phyloP scores from a whole-genome alignment of 2,797 vertebrate species.

The Nyctibius grandis region DNA sequence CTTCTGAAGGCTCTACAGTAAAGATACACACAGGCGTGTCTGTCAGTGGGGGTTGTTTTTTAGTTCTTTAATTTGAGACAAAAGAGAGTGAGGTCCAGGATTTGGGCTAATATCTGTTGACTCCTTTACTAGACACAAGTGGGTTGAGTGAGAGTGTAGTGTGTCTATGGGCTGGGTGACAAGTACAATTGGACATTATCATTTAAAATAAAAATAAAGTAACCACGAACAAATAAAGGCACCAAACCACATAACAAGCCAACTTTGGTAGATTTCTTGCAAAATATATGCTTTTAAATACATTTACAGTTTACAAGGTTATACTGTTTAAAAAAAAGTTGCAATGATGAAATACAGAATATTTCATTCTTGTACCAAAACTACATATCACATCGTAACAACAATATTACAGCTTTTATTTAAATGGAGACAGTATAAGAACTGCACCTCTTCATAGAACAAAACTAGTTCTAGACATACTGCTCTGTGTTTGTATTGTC shows the following conservation, averaged over 20 bases:
- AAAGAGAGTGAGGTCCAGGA: background rate
- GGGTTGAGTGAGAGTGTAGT: background rate
- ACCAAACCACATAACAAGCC: background rate
- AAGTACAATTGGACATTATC: background rate
- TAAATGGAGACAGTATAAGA: background rate
- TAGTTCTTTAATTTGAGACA: background rate
- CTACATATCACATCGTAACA: conserved; percentile 5
- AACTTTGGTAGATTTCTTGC: conserved; percentile 50
- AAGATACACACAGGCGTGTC: accelerated
- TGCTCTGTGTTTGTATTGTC: background rate
- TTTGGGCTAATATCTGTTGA: background rate
- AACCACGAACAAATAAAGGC: background rate
- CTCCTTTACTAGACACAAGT: background rate
- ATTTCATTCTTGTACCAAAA: conserved; percentile 66
- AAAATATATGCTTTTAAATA: conserved; percentile 62
- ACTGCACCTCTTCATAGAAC: background rate
- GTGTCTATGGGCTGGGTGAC: background rate
- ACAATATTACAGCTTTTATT: background rate
- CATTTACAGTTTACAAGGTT: conserved; percentile 31
- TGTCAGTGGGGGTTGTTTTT: accelerated
- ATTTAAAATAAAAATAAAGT: background rate
- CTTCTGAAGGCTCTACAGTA: background rate
- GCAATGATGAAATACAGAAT: conserved; percentile 22
- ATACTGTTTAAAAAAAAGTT: conserved; percentile 16
- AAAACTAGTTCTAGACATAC: background rate